Base-by-base conservation (phyloP, 2,797 vertebrate genomes). In the Cynopterus sphinx region DNA sequence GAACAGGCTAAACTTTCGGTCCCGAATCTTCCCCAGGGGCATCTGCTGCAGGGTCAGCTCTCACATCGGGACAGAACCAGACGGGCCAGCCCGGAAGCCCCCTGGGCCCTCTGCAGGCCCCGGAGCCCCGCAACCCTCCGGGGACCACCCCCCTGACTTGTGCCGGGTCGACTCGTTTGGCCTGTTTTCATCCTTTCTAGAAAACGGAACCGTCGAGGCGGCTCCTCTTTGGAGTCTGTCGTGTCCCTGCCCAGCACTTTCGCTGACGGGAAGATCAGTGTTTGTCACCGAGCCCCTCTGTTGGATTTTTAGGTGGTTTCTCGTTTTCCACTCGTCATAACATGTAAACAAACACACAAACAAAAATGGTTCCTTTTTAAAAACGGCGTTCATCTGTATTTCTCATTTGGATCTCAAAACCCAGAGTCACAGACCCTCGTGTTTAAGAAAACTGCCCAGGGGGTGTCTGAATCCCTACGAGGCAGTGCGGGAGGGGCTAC, bases 41-140 rank as follows among this genome's bases (percentile, higher is more conserved):
- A 49, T 49, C 49, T 16, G 49, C 49, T 49, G 13, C 16, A 16
- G 49, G 4, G 15, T 49, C 15, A 49, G 15, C 49, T 1, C 49
- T 49, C 49, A 49, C 15, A 16, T 49, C 49, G 5, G 8, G 15
- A 49, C 49, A 63, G 28, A 33, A 9, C 9, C 2, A 1, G 41
- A 41, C 33, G 13, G 6, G 12, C 12, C 10, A 9, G 16, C 87
- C 77, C 41, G 41, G 41, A 51, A 22, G 26, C 46, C 51, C 4
- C 31, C 10, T 0, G 41, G 49, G 49, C 33, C 39, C 10, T 33
- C 39, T 78, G 24, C 51, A 57, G 68, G 16, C 33, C 22, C 31
- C 2, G 1, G 6, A 49, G 49, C 8, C 26, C 28, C 1, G 9
- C 24, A 0, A 0, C 31, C 19, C 55, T 13, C 31, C 4, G 17